Base-by-base conservation (phyloP, 2,797 vertebrate species). In the Anabacerthia variegaticeps region DNA sequence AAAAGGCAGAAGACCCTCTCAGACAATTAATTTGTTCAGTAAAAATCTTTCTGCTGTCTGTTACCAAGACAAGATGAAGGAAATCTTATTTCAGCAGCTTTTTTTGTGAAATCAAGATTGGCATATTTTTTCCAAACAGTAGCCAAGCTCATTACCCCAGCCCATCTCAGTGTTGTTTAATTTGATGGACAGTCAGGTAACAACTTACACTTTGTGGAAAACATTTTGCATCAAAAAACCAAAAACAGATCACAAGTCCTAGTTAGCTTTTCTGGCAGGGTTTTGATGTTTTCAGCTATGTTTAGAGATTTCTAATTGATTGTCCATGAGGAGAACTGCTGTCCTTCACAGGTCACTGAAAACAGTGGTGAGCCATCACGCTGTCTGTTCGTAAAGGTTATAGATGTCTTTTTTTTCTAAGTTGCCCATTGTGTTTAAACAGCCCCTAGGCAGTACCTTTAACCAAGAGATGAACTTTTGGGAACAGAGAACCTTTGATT, bases 291-390 rank as follows among this genome's bases (percentile, higher is more conserved):
- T 80, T 89, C 78, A 77, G 54, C 66, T 85, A 18, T 61, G n/a
- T 92, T 86, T 65, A 76, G 71, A 80, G 46, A 79, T 85, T 89
- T 77, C 63, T 85, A 23, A 88, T 83, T 90, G 76, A 89, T 86
- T 2, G 2, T 21, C 46, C 65, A 15, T 39, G 73, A 92, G 46
- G 22, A 73, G 44, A 82, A 68, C 48, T 73, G 76, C 54, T 84
- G 71, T 93, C 89, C 89, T 96, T 96, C 82, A 87, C 2, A 46
- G 88, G 65, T 93, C 84, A 87, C 37, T 93, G 93, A 51, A 74
- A 95, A 65, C 52, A 88, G 73, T 32, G 12, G 36, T 62, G 75
- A 92, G 79, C 61, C 37, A 68, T 92, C 75, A 61, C 49, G 65
- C 56, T 87, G 52, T 43, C 65, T 85, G 3, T 92, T 68, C 84